A percentile compares a stretch with the other conserved stretches of the same genome.
Conservation (phyloP, 2,113 vertebrate genomes). For the Embiotoca jacksoni region DNA sequence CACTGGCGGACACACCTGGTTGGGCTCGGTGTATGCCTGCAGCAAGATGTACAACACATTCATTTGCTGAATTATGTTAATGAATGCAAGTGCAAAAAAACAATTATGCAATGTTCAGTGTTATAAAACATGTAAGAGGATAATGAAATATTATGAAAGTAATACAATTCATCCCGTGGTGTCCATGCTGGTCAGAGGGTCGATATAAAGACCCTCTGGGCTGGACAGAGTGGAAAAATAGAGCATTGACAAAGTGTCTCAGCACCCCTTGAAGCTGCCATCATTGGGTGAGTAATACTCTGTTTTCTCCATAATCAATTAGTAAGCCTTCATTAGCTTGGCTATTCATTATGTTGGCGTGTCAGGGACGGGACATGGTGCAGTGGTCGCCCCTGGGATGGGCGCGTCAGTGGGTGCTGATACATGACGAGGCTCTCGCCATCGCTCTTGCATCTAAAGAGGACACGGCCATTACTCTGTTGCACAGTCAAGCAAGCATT, state of each 20-base stretch:
- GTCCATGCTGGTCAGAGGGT: slow-evolving; percentile 57
- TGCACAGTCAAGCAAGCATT: slow-evolving; percentile 52
- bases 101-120: slow-evolving; percentile 28
- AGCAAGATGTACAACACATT: slow-evolving; percentile 69
- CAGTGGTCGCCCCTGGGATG: slow-evolving; percentile 68
- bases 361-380: slow-evolving; percentile 68
- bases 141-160: slow-evolving; percentile 64
- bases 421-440: slow-evolving; percentile 62
- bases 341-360: slow-evolving; percentile 78
- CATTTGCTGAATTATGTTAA: slow-evolving; percentile 65
- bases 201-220: slow-evolving; percentile 56
- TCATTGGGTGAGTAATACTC: slow-evolving; percentile 81
- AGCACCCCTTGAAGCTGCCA: slow-evolving; percentile 72
- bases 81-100: slow-evolving; percentile 48
- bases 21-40: slow-evolving; percentile 60
- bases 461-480: slow-evolving; percentile 57
- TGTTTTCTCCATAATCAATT: slow-evolving; percentile 87
- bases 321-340: slow-evolving; percentile 81
- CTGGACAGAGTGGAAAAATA: slow-evolving; percentile 60
- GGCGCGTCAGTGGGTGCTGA: slow-evolving; percentile 61
- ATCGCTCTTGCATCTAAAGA: slow-evolving; percentile 71
- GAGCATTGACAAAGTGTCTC: slow-evolving; percentile 81
- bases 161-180: slow-evolving; percentile 35
- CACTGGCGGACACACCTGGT: slow-evolving; percentile 74
- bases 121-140: slow-evolving; percentile 52